Evolutionary conservation across 1,140 invertebrate species (phyloP), one percentile per base, ranked within the genome.

Genomic region (Drosophila bocqueti): DNA sequence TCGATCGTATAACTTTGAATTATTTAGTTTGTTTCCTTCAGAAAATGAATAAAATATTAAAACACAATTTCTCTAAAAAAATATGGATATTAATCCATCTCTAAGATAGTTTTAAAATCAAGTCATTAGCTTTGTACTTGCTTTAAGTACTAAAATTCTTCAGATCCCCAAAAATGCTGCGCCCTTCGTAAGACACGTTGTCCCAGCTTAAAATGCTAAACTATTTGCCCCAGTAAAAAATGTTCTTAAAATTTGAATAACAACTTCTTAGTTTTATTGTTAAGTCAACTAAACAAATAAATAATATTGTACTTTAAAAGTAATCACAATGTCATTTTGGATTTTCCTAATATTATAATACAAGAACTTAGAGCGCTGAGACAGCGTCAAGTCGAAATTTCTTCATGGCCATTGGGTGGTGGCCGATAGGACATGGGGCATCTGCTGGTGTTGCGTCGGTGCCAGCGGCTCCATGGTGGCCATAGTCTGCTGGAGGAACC

Each of bases 401-500:
- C 43, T 26, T 55, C 59, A 75, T 43, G 71, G 72, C 38, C 57
- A 40, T 26, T 78, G 74, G 11, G 36, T 59, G 3, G 73, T 50
- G 26, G 63, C 16, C 49, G 50, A 55, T 38, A 36, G 65, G 15
- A 16, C 36, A 9, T 34, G 61, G 4, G 43, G 16, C 10, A 50
- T 13, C 50, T 52, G 62, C 43, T 60, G 62, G 10, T 60, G 11
- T 10, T 58, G 66, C 8, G 34, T 50, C 3, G 61, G 40, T 10
- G 40, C n/a, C 40, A 82, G 63, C 16, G 75, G 54, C 36, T 43
- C 40, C 36, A 34, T 26, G 36, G 40, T 54, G 29, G 71, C 69
- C 79, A 79, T 65, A 1, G 79, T 46, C 21, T 87, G 79, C 46
- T 87, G 83, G 8, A 86, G 55, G 21, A 68, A 79, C 3, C 76